These are phyloP conservation scores for Chymomyza costata DNA, from an alignment of 1,140 invertebrate species.

Conservation along the genomic window DNA sequence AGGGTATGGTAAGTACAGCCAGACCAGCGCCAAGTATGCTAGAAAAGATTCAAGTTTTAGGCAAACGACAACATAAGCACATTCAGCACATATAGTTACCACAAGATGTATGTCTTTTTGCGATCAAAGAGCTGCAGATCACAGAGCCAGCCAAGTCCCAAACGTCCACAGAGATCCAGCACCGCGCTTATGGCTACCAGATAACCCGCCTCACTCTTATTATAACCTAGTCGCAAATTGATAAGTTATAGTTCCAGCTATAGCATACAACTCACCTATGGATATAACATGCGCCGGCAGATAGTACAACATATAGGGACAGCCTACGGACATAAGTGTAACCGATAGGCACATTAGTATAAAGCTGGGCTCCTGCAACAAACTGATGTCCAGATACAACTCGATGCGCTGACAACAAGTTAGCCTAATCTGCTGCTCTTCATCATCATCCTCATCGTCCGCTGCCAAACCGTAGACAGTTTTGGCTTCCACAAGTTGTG, in stretches of 20 bases:
- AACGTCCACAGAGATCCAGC: constrained; percentile 81
- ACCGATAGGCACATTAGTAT: constrained; percentile 84
- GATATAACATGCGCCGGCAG: constrained; percentile 83
- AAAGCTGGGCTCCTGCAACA: constrained; percentile 82
- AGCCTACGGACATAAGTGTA: constrained; percentile 84
- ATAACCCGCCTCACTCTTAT: constrained; percentile 82
- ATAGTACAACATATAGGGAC: constrained; percentile 85
- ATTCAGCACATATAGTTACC: constrained; percentile 74
- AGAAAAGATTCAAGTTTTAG: constrained; percentile 19
- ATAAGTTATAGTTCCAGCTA: neutral
- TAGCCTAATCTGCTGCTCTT: constrained; percentile 38
- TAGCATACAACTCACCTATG: constrained; percentile 51
- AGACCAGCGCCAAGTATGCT: constrained; percentile 83
- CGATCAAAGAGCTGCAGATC: constrained; percentile 83
- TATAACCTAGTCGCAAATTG: constrained; percentile 76
- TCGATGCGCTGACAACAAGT: constrained; percentile 73
- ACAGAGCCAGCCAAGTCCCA: constrained; percentile 83
- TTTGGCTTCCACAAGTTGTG: constrained; percentile 42
- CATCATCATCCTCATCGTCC: constrained; percentile 46
- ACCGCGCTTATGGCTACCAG: constrained; percentile 84
- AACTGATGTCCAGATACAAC: constrained; percentile 81
- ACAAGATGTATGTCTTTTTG: constrained; percentile 82
- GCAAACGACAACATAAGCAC: no score
- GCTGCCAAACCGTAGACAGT: constrained; percentile 30
- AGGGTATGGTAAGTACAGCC: constrained; percentile 81